Conservation (phyloP, 1,140 invertebrate species). For the Drosophila hydei region DNA sequence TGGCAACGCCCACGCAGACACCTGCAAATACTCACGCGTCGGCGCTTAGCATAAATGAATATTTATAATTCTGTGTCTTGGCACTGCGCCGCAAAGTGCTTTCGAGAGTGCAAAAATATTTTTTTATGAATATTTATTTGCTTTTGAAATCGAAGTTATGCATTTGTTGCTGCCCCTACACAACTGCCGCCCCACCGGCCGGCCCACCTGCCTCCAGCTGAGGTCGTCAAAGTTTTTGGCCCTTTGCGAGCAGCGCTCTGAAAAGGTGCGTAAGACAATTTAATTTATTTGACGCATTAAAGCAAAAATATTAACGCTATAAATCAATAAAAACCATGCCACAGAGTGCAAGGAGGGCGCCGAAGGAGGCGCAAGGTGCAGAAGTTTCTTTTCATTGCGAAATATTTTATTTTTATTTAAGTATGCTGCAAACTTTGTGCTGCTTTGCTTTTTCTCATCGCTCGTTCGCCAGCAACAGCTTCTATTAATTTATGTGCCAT, state of each 20-base stretch:
- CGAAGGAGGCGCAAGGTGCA: background rate
- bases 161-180: slow-evolving; percentile 62
- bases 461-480: slow-evolving; percentile 43
- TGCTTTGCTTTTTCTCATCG: slow-evolving; percentile 12
- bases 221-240: slow-evolving; percentile 67
- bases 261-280: slow-evolving; percentile 81
- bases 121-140: slow-evolving; percentile 82
- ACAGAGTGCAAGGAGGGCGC: slow-evolving; percentile 9
- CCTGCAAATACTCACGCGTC: slow-evolving; percentile 60
- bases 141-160: slow-evolving; percentile 81
- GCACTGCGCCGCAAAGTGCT: slow-evolving; percentile 70
- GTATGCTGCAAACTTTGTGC: slow-evolving; percentile 36
- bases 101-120: slow-evolving; percentile 59
- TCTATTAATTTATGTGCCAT: slow-evolving; percentile 74
- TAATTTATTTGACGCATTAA: slow-evolving; percentile 83
- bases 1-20: slow-evolving; percentile 46
- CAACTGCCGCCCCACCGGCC: slow-evolving; percentile 5
- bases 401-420: slow-evolving; percentile 59
- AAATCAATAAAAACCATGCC: slow-evolving; percentile 69
- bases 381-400: slow-evolving; percentile 38
- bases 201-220: background rate
- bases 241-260: slow-evolving; percentile 39
- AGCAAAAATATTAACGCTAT: slow-evolving; percentile 80
- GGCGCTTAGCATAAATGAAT: slow-evolving; percentile 80
- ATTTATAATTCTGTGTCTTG: slow-evolving; percentile 77